A percentile compares a stretch with the other conserved stretches of the same genome.
phyloP scores from a whole-genome alignment of 2,113 vertebrate species.

The Stigmatopora nigra region DNA sequence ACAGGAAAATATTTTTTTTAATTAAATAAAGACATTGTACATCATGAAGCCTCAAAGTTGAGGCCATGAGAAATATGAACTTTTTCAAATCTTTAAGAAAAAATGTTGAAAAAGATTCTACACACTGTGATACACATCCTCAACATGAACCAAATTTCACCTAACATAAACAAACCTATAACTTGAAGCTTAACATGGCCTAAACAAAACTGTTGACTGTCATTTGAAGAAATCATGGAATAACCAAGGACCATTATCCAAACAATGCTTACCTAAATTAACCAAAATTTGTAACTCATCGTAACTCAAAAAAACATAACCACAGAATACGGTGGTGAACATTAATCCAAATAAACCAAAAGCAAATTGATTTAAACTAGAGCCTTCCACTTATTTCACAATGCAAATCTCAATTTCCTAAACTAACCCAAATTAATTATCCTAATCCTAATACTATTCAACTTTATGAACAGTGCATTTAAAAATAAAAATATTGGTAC shows the following conservation, averaged over 20 bases:
- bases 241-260: neutral
- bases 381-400: neutral
- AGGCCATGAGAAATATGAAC: neutral
- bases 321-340: too few relatives aligned
- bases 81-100: neutral
- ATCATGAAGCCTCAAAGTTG: neutral
- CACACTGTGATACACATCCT: too few relatives aligned
- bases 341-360: neutral
- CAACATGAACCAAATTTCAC: neutral
- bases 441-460: neutral
- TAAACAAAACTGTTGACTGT: neutral
- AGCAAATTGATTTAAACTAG: neutral
- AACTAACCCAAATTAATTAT: neutral
- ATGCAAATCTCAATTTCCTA: neutral
- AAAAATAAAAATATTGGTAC: slow-evolving; percentile 21
- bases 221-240: neutral
- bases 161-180: neutral
- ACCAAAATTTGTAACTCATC: too few relatives aligned
- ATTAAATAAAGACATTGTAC: neutral
- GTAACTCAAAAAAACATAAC: neutral
- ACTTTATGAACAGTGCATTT: neutral
- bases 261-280: neutral
- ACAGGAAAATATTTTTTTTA: neutral
- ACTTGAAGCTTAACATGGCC: neutral
- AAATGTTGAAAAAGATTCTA: too few relatives aligned